These are phyloP conservation scores for Gari tellinella DNA, from an alignment of 2,888 invertebrate genomes.

Conservation along the genomic window DNA sequence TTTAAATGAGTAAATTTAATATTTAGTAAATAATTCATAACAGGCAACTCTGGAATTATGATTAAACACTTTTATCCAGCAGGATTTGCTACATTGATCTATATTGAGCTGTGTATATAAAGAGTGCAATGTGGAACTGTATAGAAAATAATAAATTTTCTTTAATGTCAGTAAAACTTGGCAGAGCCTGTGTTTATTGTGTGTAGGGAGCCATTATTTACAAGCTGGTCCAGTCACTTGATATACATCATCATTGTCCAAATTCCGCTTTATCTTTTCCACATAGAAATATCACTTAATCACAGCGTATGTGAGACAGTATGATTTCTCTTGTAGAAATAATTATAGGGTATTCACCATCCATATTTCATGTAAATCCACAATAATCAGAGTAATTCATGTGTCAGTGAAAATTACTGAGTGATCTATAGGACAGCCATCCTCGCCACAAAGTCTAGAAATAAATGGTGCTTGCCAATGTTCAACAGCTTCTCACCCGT, in stretches of 20 bases:
- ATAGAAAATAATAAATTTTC: too few species aligned
- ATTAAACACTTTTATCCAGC: too few species aligned
- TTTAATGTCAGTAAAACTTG: too few species aligned
- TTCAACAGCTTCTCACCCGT: slow-evolving; percentile 16
- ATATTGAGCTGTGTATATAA: too few species aligned
- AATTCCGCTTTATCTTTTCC: slow-evolving; percentile 40
- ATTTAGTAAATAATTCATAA: too few species aligned
- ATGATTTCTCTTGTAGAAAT: slow-evolving; percentile 59
- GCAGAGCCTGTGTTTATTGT: slow-evolving; percentile 44
- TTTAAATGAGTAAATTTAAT: too few species aligned
- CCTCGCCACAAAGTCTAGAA: slow-evolving; percentile 44
- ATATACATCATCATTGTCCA: slow-evolving; percentile 50
- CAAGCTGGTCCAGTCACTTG: slow-evolving; percentile 32
- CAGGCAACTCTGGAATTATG: too few species aligned
- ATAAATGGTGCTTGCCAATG: slow-evolving; percentile 24
- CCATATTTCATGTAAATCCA: slow-evolving; percentile 63
- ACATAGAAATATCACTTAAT: slow-evolving; percentile 43
- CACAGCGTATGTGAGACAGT: slow-evolving; percentile 44
- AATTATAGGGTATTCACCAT: slow-evolving; percentile 53
- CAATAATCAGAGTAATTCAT: slow-evolving; percentile 54
- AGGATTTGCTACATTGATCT: too few species aligned
- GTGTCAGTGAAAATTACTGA: slow-evolving; percentile 54
- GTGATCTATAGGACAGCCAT: slow-evolving; percentile 54
- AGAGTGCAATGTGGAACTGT: too few species aligned
- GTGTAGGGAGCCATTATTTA: slow-evolving; percentile 39